Percentiles rank a stretch among this genome's conserved stretches.
Evolutionary conservation across 1,140 invertebrate genomes (phyloP).

Genomic region (Ceratina australensis): DNA sequence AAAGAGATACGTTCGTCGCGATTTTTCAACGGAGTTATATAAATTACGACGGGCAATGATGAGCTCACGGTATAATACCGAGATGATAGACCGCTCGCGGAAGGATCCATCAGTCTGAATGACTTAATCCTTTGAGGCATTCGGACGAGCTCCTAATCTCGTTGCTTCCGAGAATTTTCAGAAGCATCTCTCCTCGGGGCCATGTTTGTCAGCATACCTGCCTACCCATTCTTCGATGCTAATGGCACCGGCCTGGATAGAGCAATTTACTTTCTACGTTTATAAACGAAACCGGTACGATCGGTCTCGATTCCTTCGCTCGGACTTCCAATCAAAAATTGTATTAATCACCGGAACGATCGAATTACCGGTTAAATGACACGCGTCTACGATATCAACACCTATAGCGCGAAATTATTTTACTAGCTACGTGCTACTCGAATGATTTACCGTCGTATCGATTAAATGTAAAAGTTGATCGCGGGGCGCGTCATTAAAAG

Average conservation of each 20-base stretch:
- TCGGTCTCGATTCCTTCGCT: neutral
- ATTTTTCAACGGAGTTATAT: too few species aligned
- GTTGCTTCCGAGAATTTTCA: neutral
- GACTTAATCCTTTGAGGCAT: constrained; percentile 2
- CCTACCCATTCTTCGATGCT: neutral
- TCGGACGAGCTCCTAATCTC: neutral
- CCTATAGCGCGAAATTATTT: too few species aligned
- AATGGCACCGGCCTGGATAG: constrained; percentile 20
- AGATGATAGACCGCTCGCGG: neutral
- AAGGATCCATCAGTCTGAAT: constrained; percentile 8
- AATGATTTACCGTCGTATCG: too few species aligned
- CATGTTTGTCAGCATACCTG: constrained; percentile 9
- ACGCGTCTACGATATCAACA: too few species aligned
- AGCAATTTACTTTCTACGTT: constrained; percentile 9
- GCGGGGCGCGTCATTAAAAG: too few species aligned
- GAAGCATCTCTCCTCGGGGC: neutral
- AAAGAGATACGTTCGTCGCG: neutral
- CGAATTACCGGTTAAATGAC: too few species aligned
- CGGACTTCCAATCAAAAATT: neutral
- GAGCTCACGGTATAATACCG: too few species aligned
- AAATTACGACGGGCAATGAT: too few species aligned
- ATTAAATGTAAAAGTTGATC: too few species aligned
- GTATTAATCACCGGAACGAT: too few species aligned
- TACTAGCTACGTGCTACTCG: too few species aligned
- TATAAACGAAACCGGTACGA: neutral